A percentile compares a stretch with the other conserved stretches of the same genome.
Conservation (phyloP, 2,888 invertebrate genomes). For the Fissipunctia ypsillon region DNA sequence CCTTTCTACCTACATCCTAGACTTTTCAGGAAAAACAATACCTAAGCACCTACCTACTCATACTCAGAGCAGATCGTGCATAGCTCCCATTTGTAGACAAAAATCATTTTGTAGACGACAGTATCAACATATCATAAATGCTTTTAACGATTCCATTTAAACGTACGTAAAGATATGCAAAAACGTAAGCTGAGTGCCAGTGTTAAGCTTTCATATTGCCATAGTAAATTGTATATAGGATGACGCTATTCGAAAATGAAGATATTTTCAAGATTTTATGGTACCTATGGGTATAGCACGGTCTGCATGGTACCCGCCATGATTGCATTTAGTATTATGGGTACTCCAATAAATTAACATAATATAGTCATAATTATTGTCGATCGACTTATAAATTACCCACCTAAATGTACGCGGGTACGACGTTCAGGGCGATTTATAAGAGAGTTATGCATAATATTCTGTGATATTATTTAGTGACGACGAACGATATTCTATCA, state of each 20-base stretch:
- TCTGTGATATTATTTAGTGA: conserved; percentile 32
- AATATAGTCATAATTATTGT: conserved; percentile 53
- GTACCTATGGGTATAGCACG: conserved; percentile 48
- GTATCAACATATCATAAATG: conserved; percentile 56
- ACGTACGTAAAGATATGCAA: conserved; percentile 64
- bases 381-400: conserved; percentile 53
- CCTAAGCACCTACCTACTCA: not conserved
- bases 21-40: not conserved
- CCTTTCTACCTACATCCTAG: not conserved
- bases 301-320: conserved; percentile 42
- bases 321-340: conserved; percentile 53
- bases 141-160: conserved; percentile 69
- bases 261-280: conserved; percentile 69
- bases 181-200: conserved; percentile 61
- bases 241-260: conserved; percentile 59
- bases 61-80: not conserved
- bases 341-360: conserved; percentile 57
- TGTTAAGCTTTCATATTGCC: conserved; percentile 63
- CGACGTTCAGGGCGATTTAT: conserved; percentile 42
- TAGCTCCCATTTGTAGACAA: not conserved
- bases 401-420: conserved; percentile 40
- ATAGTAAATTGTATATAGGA: conserved; percentile 63
- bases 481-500: conserved; percentile 9
- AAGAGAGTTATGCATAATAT: conserved; percentile 18
- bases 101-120: conserved; percentile 31